These are phyloP conservation scores for Thalpophila matura DNA, from an alignment of 2,888 invertebrate genomes.

Conservation along the genomic window DNA sequence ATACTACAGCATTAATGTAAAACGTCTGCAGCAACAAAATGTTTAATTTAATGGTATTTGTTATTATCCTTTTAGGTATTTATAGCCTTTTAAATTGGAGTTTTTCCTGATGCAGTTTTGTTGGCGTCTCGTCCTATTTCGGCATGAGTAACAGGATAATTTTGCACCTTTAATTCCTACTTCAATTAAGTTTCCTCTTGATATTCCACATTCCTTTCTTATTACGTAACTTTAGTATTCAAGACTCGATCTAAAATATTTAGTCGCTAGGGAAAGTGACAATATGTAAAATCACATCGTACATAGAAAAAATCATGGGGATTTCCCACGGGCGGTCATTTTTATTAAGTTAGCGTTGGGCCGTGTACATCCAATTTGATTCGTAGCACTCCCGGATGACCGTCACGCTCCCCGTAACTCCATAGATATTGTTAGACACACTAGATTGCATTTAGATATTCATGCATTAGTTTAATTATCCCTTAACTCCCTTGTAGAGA, in stretches of 20 bases:
- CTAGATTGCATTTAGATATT: slow-evolving; percentile 11
- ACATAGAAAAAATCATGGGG: slow-evolving; percentile 69
- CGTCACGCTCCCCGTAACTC: slow-evolving; percentile 19
- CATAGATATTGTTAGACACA: slow-evolving; percentile 21
- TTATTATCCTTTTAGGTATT: slow-evolving; percentile 31
- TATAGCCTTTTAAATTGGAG: background rate
- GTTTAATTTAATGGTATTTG: slow-evolving; percentile 12
- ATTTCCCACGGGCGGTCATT: slow-evolving; percentile 78
- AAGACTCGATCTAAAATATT: slow-evolving; percentile 12
- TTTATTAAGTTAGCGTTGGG: slow-evolving; percentile 71
- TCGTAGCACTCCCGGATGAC: slow-evolving; percentile 54
- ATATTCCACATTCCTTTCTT: background rate
- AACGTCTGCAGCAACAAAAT: slow-evolving; percentile 12
- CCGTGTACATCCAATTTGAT: slow-evolving; percentile 70
- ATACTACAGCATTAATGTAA: slow-evolving; percentile 46
- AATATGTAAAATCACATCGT: slow-evolving; percentile 61
- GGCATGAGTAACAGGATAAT: slow-evolving; percentile 25
- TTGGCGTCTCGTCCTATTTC: background rate
- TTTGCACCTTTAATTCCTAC: background rate
- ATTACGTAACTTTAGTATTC: background rate
- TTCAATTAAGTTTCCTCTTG: background rate
- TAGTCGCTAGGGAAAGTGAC: slow-evolving; percentile 13
- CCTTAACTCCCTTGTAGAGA: too few species aligned
- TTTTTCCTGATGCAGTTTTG: background rate
- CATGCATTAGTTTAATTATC: background rate